Base-by-base conservation (phyloP, 2,113 vertebrate genomes). In the Hydropotes inermis region DNA sequence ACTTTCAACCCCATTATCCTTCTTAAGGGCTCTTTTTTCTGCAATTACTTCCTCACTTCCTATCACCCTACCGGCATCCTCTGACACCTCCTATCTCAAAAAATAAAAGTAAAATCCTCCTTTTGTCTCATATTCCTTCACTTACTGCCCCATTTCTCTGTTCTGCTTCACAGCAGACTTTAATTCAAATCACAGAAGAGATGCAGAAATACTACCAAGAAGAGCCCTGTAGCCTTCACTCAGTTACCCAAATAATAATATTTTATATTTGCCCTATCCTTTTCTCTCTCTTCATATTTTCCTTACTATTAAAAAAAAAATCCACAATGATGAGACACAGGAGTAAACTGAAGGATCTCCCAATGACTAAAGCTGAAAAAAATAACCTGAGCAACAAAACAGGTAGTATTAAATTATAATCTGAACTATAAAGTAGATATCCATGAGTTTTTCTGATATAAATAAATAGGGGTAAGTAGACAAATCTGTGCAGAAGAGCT, bases 1-100 rank as follows among this genome's bases (percentile, higher is more conserved):
- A 13, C 50, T 91, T 28, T 15, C 57, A 60, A 9, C 27, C 25
- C 19, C 33, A 19, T 16, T 88, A 3, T 28, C 25, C 12, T 81
- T 19, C 57, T 95, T 89, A 89, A 52, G 54, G 57, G 61, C 9
- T 61, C 54, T 64, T 45, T 70, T 87, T 83, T 52, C 67, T 90
- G n/a, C 47, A 94, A 7, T 85, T 96, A 96, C 94, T 95, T 91
- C 92, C 95, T 96, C 84, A 86, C 87, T 97, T 96, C 94, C 19
- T 91, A 0, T 64, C 36, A 85, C 64, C 14, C 33, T 70, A 17
- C 23, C 81, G n/a, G 28, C 15, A 25, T 81, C 43, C 23, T 85
- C 36, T 85, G 70, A 36, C 36, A 50, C 58, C 58, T 50, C n/a
- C 27, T 74, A 3, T 64, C 7, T 47, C 25, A 52, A 78, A 78